These are phyloP conservation scores for Acanthopleura granulata DNA, from an alignment of 2,888 invertebrate genomes.

Conservation along the genomic window DNA sequence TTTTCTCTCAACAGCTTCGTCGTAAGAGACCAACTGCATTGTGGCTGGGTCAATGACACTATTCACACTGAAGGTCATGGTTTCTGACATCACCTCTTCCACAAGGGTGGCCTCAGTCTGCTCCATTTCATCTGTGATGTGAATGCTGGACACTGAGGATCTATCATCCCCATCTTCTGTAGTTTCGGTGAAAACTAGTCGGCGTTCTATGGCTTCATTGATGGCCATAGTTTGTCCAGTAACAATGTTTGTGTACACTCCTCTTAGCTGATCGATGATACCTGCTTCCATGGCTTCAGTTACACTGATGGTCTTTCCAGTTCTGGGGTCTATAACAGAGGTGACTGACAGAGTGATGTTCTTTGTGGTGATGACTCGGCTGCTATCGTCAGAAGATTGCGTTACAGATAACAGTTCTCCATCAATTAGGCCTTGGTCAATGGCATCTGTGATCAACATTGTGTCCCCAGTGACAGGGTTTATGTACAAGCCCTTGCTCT, in stretches of 20 bases:
- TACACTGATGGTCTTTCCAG: conserved; percentile 80
- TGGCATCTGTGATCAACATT: conserved; percentile 85
- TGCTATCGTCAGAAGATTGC: conserved; percentile 87
- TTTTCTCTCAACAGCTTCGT: conserved; percentile 93
- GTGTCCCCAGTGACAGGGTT: conserved; percentile 86
- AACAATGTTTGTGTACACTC: conserved; percentile 76
- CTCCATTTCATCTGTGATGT: conserved; percentile 70
- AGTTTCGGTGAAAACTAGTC: conserved; percentile 78
- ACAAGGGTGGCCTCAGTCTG: conserved; percentile 73
- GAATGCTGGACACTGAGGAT: conserved; percentile 75
- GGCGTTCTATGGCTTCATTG: conserved; percentile 81
- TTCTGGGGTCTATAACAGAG: conserved; percentile 79
- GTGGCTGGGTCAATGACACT: conserved; percentile 79
- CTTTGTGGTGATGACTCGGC: conserved; percentile 75
- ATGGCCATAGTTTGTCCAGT: conserved; percentile 77
- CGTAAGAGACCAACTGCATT: conserved; percentile 80
- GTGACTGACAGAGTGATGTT: conserved; percentile 62
- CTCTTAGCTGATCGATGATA: conserved; percentile 87
- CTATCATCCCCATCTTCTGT: conserved; percentile 74
- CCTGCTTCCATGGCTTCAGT: conserved; percentile 93
- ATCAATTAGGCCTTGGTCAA: conserved; percentile 81
- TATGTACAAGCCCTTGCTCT: conserved; percentile 72
- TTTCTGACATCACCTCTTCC: conserved; percentile 68
- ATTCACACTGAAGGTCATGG: conserved; percentile 58
- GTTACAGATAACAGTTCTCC: conserved; percentile 56